A percentile compares a stretch with the other conserved stretches of the same genome.
Evolutionary conservation across 1,140 invertebrate genomes (phyloP).

Genomic region (Pseudachorutes palmiensis): DNA sequence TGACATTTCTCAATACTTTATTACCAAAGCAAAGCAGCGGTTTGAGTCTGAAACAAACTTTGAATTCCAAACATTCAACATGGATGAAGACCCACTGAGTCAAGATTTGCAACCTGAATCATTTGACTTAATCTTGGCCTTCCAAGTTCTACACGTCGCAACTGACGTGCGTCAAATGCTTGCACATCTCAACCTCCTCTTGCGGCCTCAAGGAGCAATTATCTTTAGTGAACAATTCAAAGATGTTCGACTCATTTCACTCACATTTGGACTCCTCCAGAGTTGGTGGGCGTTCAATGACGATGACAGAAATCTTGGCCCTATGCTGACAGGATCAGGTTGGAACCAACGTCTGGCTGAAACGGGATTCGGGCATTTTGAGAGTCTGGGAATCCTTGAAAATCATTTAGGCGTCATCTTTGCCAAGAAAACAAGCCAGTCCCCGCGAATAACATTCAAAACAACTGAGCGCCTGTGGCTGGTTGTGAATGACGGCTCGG

Average conservation of each 20-base stretch:
- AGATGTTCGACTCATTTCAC: not conserved
- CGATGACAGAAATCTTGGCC: constrained; percentile 3
- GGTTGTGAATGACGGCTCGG: not conserved
- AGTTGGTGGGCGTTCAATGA: constrained; percentile 1
- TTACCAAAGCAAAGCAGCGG: constrained; percentile 4
- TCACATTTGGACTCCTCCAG: constrained; percentile 3
- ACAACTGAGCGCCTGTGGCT: no score
- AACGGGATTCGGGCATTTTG: not conserved
- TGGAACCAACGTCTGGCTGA: constrained; percentile 4
- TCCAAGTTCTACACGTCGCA: constrained; percentile 18
- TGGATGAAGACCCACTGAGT: constrained; percentile 14
- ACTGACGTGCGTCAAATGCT: not conserved
- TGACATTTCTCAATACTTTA: constrained; percentile 14
- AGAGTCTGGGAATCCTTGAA: not conserved
- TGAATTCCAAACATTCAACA: constrained; percentile 7
- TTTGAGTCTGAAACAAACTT: constrained; percentile 6
- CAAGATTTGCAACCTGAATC: constrained; percentile 15
- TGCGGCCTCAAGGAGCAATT: not conserved
- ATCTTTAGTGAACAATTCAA: constrained; percentile 9
- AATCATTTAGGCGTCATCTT: not conserved
- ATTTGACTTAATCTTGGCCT: constrained; percentile 14
- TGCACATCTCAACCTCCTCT: not conserved
- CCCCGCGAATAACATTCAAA: no score
- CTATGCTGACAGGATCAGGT: not conserved
- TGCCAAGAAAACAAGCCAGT: no score